Evolutionary conservation across 2,113 vertebrate species (phyloP), one percentile per base, ranked within the genome.

Genomic region (Butorides virescens): DNA sequence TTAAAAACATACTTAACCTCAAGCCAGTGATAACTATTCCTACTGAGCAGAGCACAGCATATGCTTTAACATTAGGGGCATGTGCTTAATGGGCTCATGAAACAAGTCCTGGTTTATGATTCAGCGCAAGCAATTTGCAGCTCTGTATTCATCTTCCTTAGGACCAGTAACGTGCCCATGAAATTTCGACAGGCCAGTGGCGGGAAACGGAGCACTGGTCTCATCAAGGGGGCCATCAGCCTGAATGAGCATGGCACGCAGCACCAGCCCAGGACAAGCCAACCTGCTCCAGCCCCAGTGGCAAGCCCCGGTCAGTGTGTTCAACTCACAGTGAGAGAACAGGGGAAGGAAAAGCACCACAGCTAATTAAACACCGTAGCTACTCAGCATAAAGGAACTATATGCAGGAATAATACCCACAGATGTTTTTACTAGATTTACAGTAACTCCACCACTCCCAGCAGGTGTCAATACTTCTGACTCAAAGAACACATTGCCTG

Each of bases 21-120:
- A 74, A 89, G 72, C 62, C 52, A 67, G 42, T 15, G 42, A 76
- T 75, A 61, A 91, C n/a, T 23, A 4, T 46, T 91, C 36, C 44
- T 65, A 27, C 2, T 19, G 59, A 94, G 87, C 80, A 78, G 70
- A 75, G 39, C 58, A 16, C 50, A 89, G 72, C 88, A 93, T 81
- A 93, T 89, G 93, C 76, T 95, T 76, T 76, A 92, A 68, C 39
- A 75, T 91, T 65, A 95, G 56, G 27, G 32, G 36, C 73, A 61
- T 30, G 50, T 78, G 65, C 62, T 66, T 91, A 95, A 87, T 6
- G 32, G 77, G 83, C 86, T 95, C 42, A 20, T 55, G 84, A 95
- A 93, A 92, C 68, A 61, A 2, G 8, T 32, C 66, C 76, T 79
- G 42, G 2, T 89, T 92, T 91, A 91, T 30, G 91, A 94, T 62